phyloP scores from a whole-genome alignment of 2,888 invertebrate species.

The Perdita meconis region DNA sequence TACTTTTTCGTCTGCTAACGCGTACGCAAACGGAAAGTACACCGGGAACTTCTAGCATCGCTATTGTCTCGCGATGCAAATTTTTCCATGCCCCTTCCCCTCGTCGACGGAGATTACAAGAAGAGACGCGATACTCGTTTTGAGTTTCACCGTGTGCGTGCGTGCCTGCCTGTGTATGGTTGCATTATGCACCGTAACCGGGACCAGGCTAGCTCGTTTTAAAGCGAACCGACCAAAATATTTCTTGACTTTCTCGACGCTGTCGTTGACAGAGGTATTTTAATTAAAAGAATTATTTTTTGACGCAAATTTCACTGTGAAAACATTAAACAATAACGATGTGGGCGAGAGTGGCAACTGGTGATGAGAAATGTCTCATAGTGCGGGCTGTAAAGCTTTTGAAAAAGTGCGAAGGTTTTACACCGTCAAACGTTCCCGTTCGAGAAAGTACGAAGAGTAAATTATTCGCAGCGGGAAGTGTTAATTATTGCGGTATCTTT shows the following conservation, averaged over 20 bases:
- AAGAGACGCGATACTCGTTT: slow-evolving; percentile 51
- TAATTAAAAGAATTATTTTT: not conserved
- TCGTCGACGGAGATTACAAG: slow-evolving; percentile 50
- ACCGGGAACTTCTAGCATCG: slow-evolving; percentile 49
- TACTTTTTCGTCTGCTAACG: slow-evolving; percentile 43
- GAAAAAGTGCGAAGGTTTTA: not conserved
- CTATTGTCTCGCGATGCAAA: slow-evolving; percentile 61
- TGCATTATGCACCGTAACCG: slow-evolving; percentile 43
- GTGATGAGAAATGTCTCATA: not conserved
- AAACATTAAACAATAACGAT: not conserved
- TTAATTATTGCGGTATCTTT: slow-evolving; percentile 11
- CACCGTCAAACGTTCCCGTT: too few relatives aligned
- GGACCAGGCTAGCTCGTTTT: slow-evolving; percentile 17
- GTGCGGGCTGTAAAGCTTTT: not conserved
- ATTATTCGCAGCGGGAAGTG: not conserved
- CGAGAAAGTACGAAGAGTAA: too few relatives aligned
- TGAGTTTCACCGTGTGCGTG: slow-evolving; percentile 10
- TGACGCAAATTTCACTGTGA: not conserved
- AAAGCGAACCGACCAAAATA: slow-evolving; percentile 31
- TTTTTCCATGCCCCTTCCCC: slow-evolving; percentile 15
- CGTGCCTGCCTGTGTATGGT: not conserved
- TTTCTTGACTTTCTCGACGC: not conserved
- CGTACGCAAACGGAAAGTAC: slow-evolving; percentile 57
- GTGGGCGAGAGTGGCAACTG: too few relatives aligned
- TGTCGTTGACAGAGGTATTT: not conserved